These are phyloP conservation scores for Turritopsis dohrnii DNA, from an alignment of 30 jellyfish, hydroid and myxozoan genomes.

Conservation along the genomic window DNA sequence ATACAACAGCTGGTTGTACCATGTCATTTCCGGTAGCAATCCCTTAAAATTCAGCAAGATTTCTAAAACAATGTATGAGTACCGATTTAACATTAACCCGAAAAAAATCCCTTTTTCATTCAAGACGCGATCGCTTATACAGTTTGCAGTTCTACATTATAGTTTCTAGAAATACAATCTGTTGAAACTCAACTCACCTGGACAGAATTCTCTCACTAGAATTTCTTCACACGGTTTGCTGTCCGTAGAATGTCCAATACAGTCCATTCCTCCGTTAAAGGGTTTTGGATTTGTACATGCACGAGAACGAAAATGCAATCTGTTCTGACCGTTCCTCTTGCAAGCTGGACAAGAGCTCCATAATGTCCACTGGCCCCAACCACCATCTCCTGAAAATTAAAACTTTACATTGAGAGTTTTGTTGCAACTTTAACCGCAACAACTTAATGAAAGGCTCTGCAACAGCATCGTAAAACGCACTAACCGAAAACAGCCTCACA, in stretches of 20 bases:
- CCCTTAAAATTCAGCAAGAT: background rate
- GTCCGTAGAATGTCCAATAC: background rate
- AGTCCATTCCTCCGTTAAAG: background rate
- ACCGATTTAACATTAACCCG: no score
- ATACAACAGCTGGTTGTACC: background rate
- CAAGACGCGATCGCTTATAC: no score
- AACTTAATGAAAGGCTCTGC: no score
- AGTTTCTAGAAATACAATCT: no score
- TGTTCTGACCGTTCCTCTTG: background rate
- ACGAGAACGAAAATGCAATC: background rate
- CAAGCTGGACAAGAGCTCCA: background rate
- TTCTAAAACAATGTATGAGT: background rate
- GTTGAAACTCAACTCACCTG: background rate
- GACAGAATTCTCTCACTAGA: background rate
- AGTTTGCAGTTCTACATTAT: no score
- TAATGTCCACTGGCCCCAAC: background rate
- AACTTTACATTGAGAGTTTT: background rate
- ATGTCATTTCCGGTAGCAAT: background rate
- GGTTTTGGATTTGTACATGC: background rate
- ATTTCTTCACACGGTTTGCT: background rate
- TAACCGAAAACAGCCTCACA: no score
- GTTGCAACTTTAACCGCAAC: no score
- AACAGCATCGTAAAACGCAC: no score
- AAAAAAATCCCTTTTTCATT: no score
- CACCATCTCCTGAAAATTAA: background rate